A percentile compares a stretch with the other conserved stretches of the same genome.
Conservation (phyloP, 2,797 vertebrate species). For the Sebastes kiyomatsui region DNA sequence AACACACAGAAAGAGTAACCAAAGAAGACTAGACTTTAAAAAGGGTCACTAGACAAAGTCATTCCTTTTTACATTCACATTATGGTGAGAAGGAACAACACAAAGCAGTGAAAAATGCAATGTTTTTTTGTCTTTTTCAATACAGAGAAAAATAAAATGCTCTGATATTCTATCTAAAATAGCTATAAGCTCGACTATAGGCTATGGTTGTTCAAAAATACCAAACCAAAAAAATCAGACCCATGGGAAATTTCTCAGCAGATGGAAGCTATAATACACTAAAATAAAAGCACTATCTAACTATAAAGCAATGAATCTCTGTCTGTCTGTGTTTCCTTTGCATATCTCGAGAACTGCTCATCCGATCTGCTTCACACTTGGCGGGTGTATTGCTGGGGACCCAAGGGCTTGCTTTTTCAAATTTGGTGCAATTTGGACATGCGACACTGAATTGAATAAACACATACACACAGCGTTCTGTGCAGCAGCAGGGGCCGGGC, state of each 20-base stretch:
- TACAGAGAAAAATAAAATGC: neutral
- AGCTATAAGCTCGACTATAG: neutral
- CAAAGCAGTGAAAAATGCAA: neutral
- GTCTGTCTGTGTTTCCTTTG: too few species aligned
- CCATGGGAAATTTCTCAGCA: constrained; percentile 8
- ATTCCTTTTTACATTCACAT: constrained; percentile 11
- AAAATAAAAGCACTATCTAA: neutral
- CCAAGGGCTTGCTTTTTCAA: too few species aligned
- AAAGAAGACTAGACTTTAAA: constrained; percentile 28
- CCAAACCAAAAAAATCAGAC: neutral
- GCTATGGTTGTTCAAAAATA: neutral
- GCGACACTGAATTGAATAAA: too few species aligned
- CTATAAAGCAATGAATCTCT: neutral
- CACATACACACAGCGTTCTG: too few species aligned
- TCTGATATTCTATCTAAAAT: neutral
- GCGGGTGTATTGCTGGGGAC: too few species aligned
- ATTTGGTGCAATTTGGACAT: too few species aligned
- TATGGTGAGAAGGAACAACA: neutral
- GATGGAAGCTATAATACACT: neutral
- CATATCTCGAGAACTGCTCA: too few species aligned
- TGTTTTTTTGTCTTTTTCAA: neutral
- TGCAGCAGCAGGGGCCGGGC: too few species aligned
- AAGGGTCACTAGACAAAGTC: constrained; percentile 37
- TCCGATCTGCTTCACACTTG: too few species aligned
- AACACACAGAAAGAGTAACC: constrained; percentile 28